phyloP scores from a whole-genome alignment of 2,113 vertebrate genomes.

The Bos javanicus region DNA sequence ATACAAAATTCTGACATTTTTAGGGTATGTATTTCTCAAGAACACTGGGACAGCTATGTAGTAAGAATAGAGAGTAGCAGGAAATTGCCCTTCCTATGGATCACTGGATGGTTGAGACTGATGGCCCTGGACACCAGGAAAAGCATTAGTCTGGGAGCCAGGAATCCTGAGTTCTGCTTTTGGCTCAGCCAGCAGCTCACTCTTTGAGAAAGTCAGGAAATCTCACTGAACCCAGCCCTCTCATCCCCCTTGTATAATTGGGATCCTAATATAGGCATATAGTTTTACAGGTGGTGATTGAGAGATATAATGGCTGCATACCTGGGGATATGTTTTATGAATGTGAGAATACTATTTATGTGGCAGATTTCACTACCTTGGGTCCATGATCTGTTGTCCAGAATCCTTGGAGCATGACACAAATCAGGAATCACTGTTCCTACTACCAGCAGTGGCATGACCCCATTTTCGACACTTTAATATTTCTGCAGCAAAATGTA shows the following conservation, averaged over 20 bases:
- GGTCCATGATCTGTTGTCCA: background rate
- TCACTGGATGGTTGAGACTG: background rate
- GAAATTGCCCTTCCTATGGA: background rate
- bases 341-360: background rate
- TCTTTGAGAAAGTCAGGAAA: background rate
- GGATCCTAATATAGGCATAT: background rate
- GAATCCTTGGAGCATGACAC: background rate
- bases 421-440: rapidly evolving
- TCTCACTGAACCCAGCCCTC: background rate
- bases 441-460: rapidly evolving
- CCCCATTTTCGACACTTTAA: background rate
- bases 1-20: conserved; percentile 85
- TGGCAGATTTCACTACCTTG: background rate
- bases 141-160: rapidly evolving
- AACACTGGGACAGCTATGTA: background rate
- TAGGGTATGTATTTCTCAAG: conserved; percentile 86
- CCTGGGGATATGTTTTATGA: background rate
- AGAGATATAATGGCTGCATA: background rate
- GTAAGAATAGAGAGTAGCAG: background rate
- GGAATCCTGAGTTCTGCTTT: background rate
- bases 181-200: rapidly evolving
- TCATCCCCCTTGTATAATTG: background rate
- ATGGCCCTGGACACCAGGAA: background rate
- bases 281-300: background rate
- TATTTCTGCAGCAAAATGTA: background rate